Base-by-base conservation (phyloP, 2,113 vertebrate species). In the Lampris megalopsis region DNA sequence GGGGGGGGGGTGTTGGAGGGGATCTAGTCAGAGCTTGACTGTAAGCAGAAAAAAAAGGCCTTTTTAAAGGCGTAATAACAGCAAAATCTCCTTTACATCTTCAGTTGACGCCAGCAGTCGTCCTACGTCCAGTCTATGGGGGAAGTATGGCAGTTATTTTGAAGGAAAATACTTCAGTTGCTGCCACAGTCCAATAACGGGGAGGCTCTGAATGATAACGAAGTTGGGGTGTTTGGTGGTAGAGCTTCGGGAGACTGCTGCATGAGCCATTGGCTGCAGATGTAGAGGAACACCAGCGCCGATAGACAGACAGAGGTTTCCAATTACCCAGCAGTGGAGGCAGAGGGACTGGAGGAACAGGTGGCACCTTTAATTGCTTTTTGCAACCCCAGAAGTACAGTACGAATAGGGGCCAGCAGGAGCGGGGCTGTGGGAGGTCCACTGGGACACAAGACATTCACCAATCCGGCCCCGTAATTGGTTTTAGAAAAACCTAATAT, bases 361-460 rank as follows among this genome's bases (percentile, higher is more conserved):
- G 92, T 93, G 92, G 90, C 36, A 50, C 85, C 80, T 93, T 92
- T 93, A 93, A 93, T 93, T 93, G 90, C 89, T 92, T 92, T 91
- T 81, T 80, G 89, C 75, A 87, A 87, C 86, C 89, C 86, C 86
- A 85, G 88, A 85, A 88, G 84, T 80, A 53, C 58, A 73, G 76
- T 24, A 6, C 61, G 77, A 75, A 80, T 74, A 89, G 79, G 80
- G 59, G 63, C 65, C 59, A 63, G 58, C 63, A 64, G 63, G 57
- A 90, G 68, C 74, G 53, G 71, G 81, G 79, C 80, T 35, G 70
- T 80, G 47, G 80, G 84, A 82, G 58, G 73, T 71, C 84, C 82
- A 9, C 76, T 37, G 81, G 88, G 91, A 89, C 59, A 57, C 7
- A 0, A 75, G 65, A 48, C 73, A 71, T 68, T 57, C 81, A 67